Conservation (phyloP, 2,888 invertebrate genomes). For the Microplitis manilae region DNA sequence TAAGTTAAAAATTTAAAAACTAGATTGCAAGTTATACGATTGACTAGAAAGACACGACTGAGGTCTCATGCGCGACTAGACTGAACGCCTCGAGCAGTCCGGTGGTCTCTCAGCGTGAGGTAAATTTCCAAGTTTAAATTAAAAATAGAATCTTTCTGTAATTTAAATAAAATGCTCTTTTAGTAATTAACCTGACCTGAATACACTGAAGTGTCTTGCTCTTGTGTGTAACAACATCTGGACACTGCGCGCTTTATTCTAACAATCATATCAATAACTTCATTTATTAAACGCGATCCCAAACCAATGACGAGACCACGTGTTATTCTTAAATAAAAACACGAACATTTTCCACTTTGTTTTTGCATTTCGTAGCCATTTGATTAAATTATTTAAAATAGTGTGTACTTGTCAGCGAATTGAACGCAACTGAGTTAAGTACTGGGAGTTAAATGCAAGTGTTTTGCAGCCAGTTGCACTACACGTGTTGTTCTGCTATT, state of each 20-base stretch:
- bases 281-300: constrained; percentile 60
- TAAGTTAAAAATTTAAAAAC: not conserved
- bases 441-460: constrained; percentile 22
- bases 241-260: constrained; percentile 63
- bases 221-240: constrained; percentile 54
- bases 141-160: constrained; percentile 26
- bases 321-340: constrained; percentile 64
- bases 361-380: constrained; percentile 27
- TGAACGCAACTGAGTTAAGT: constrained; percentile 13
- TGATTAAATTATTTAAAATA: constrained; percentile 14
- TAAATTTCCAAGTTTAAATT: constrained; percentile 32
- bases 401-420: not conserved
- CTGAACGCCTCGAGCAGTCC: constrained; percentile 37
- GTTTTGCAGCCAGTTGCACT: constrained; percentile 57
- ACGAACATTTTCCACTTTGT: constrained; percentile 65
- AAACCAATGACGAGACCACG: constrained; percentile 64
- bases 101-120: constrained; percentile 61
- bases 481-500: constrained; percentile 57
- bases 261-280: constrained; percentile 65
- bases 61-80: not conserved
- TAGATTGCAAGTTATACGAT: not conserved
- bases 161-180: not conserved
- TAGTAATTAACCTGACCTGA: constrained; percentile 58
- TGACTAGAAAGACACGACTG: constrained; percentile 45
- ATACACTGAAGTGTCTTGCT: constrained; percentile 55